Evolutionary conservation across 2,888 invertebrate species (phyloP), one percentile per base, ranked within the genome.

Genomic region (Ceraclea dissimilis): DNA sequence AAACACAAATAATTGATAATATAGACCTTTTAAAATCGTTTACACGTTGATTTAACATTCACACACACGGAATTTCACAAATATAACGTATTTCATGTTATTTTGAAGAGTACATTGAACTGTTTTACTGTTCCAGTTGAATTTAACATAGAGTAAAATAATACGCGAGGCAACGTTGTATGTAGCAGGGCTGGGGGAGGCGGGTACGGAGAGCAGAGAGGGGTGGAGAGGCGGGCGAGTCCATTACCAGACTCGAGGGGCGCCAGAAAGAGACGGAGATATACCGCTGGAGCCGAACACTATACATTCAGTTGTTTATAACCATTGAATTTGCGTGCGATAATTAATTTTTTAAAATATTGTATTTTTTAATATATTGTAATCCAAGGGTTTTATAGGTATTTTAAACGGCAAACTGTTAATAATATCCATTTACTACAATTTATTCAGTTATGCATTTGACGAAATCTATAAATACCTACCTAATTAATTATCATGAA

Each of bases 141-240:
- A 76, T 76, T 76, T 76, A 76, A 76, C 76, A 75, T 75, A 72
- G 73, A 76, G 76, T 76, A 75, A 77, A 78, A 78, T 76, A 74
- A 75, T 76, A 76, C 76, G 75, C 74, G 74, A 76, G 76, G 77
- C 75, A 76, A 76, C 77, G 77, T 70, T 73, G 59, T 57, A 55
- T 55, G 54, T 53, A 52, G 49, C n/a, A 5, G 57, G 46, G 46
- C 22, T 19, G 55, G 16, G 54, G 54, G 39, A 39, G 39, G 54
- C 46, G 58, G 52, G 43, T 26, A 31, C 54, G 54, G 57, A n/a
- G n/a, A n/a, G 55, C 22, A 22, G 34, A 51, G 51, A 53, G 51
- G 46, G 39, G 19, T 47, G 54, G 57, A 50, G n/a, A 21, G 22
- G 26, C 54, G 54, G 58, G 51, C 58, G 54, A 54, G 54, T 58